phyloP scores from a whole-genome alignment of 2,113 vertebrate genomes.

The Oreotrochilus melanogaster region DNA sequence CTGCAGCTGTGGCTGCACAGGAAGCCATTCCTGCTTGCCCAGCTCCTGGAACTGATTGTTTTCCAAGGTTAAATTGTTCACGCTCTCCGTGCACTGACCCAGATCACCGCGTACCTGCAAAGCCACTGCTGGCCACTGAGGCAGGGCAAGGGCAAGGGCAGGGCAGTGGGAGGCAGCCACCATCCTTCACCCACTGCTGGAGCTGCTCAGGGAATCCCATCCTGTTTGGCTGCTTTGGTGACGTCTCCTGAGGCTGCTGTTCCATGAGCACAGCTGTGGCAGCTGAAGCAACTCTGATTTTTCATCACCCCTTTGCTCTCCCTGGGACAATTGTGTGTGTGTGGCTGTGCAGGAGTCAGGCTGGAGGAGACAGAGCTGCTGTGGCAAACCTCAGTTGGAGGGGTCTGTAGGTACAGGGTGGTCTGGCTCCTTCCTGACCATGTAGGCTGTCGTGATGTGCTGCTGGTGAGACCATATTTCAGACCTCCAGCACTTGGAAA shows the following conservation, averaged over 20 bases:
- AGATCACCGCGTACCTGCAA: not conserved
- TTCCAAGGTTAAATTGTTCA: not conserved
- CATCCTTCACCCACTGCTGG: not conserved
- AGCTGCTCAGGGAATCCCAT: rapidly evolving
- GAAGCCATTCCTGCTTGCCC: not conserved
- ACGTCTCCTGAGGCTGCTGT: not conserved
- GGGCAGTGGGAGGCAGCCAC: rapidly evolving
- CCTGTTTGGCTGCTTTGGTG: rapidly evolving
- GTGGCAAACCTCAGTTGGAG: not conserved
- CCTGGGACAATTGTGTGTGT: not conserved
- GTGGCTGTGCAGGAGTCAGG: rapidly evolving
- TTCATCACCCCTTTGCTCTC: rapidly evolving
- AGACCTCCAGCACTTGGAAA: not conserved
- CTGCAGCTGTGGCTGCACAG: not conserved
- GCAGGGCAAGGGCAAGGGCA: rapidly evolving
- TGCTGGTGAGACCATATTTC: not conserved
- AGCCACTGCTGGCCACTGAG: rapidly evolving
- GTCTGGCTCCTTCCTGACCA: rapidly evolving
- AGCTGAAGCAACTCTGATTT: not conserved
- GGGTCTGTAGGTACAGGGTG: not conserved
- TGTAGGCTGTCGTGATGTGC: not conserved
- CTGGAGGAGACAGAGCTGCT: not conserved
- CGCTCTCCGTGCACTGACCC: not conserved
- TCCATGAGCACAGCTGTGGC: not conserved
- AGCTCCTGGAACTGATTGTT: not conserved